Evolutionary conservation across 2,797 vertebrate species (phyloP), one percentile per base, ranked within the genome.

Genomic region (Macropodus opercularis): DNA sequence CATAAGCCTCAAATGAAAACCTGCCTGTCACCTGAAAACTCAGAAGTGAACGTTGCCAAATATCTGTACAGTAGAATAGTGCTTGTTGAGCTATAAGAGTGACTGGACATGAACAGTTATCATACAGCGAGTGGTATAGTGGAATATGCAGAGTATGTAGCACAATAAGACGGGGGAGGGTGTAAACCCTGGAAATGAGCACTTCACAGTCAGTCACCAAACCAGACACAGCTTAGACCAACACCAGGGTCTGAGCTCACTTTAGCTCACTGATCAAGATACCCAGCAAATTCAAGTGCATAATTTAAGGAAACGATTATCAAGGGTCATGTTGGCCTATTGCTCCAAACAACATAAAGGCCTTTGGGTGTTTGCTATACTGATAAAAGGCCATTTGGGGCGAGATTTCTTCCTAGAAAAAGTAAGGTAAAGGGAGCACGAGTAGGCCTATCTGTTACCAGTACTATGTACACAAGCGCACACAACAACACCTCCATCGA

Each of bases 351-450:
- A 76, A 80, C 66, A 79, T 26, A 70, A 89, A 87, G 87, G 86
- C 85, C 84, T 80, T 82, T 69, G 69, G 84, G 87, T 87, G 89
- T 82, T 87, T 89, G 77, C 79, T 76, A 65, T 81, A 75, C 68
- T 80, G 48, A 66, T 63, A 58, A 71, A 90, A 90, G 88, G 88
- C 89, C 81, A 85, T 90, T 77, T 55, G 39, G 82, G 83, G 66
- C 64, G 29, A 73, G 61, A 77, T 53, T 63, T 43, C 19, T 65
- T 81, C 57, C 68, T 83, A 79, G 44, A 84, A 88, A 84, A 36
- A 78, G 39, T 83, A 87, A 83, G 71, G 76, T 76, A 83, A 75
- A 81, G 82, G 81, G 83, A 75, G 72, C 64, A 59, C 68, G 72
- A 77, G 53, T 15, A 17, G 34, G 15, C 3, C 14, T 36, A 38